Base-by-base conservation (phyloP, 2,888 invertebrate genomes). In the Drosophila vallismaia region DNA sequence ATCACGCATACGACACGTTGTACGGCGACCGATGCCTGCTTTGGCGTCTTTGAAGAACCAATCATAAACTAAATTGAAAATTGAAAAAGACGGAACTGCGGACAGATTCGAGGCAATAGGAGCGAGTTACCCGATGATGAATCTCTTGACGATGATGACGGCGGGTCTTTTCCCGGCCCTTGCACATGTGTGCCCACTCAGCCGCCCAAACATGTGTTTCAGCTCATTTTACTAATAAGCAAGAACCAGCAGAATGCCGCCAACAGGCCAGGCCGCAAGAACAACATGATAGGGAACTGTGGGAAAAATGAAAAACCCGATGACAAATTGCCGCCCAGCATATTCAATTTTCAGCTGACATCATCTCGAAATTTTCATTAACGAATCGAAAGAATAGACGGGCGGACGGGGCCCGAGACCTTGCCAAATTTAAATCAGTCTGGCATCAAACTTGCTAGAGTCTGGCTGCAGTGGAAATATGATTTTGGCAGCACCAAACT, bases 171-270 rank as follows among this genome's bases (percentile, higher is more conserved):
- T 31, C 33, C 36, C 66, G 69, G 49, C 51, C 58, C 45, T 60
- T 63, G 54, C 44, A 44, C 40, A 19, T 55, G 55, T 9, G 49
- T 31, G 48, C 64, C 33, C 33, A 54, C 44, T 46, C 28, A 10
- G 19, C 29, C 49, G 33, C 33, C 26, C 52, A 44, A 74, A 79
- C 86, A 88, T 89, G 80, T 88, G 89, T 81, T 85, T 78, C 70
- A 66, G 70, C 76, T 86, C 86, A 79, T 77, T 83, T 83, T 77
- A 82, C 86, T 77, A 88, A 88, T 85, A 83, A 81, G 78, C 83
- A 77, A 71, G 67, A 71, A 63, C 31, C 40, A 14, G 12, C 40
- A 12, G 12, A 40, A 40, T n/a, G 10, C 36, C 28, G 12, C 29
- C 26, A 45, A 31, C 9, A 26, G n/a, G 3, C 19, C 19, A 19